Evolutionary conservation across 2,888 invertebrate genomes (phyloP).

Genomic region (Eristalis intricaria): DNA sequence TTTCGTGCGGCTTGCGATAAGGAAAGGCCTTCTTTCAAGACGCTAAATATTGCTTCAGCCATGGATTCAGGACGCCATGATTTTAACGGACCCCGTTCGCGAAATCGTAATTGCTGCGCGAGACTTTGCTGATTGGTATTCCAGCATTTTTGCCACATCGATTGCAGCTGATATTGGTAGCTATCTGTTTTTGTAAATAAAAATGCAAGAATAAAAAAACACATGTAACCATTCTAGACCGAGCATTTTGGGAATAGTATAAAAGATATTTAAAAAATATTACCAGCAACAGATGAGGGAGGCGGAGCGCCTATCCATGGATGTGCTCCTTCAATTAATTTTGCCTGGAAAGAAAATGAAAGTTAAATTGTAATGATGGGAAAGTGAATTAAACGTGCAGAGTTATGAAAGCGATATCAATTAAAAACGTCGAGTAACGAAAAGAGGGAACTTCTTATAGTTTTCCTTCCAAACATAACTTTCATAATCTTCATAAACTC

Average conservation of each 20-base stretch:
- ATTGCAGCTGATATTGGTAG: slow-evolving; percentile 97
- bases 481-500: too few relatives aligned
- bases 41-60: slow-evolving; percentile 97
- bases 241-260: slow-evolving; percentile 1
- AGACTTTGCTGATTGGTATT: slow-evolving; percentile 95
- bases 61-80: slow-evolving; percentile 97
- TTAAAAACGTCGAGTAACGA: too few relatives aligned
- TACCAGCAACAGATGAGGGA: slow-evolving; percentile 80
- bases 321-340: slow-evolving; percentile 80
- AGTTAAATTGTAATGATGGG: neutral
- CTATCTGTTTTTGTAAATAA: slow-evolving; percentile 86
- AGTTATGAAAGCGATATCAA: too few relatives aligned
- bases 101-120: slow-evolving; percentile 93
- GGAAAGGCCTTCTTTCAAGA: slow-evolving; percentile 93
- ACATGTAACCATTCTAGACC: slow-evolving; percentile 34
- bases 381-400: neutral
- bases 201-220: slow-evolving; percentile 8
- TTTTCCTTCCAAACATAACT: too few relatives aligned
- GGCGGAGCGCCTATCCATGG: slow-evolving; percentile 80
- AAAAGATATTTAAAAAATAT: slow-evolving; percentile 71
- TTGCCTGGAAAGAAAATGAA: slow-evolving; percentile 76
- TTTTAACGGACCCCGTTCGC: slow-evolving; percentile 95
- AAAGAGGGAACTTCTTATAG: too few relatives aligned
- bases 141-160: slow-evolving; percentile 98
- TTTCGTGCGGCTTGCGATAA: slow-evolving; percentile 95